phyloP scores from a whole-genome alignment of 92 coral and sea anemone genomes.

The Chrysogorgia sp. region DNA sequence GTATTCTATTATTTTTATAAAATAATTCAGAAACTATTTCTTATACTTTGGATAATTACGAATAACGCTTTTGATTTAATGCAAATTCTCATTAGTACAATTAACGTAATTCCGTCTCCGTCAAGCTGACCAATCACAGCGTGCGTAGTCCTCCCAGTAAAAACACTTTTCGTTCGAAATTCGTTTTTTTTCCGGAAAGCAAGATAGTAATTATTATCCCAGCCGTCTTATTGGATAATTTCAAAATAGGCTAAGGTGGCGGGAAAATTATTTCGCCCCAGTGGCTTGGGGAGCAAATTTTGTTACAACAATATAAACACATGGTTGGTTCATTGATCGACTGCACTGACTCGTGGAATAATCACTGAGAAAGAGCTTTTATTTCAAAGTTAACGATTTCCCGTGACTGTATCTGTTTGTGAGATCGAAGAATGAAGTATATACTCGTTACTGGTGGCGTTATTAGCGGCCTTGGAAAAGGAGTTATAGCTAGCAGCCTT shows the following conservation, averaged over 20 bases:
- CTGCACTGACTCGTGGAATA: background rate
- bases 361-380: background rate
- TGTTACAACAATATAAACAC: background rate
- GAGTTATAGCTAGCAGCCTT: conserved; percentile 94
- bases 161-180: background rate
- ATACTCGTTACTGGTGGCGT: conserved; percentile 96
- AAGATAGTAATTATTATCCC: background rate
- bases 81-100: too few species aligned
- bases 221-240: background rate
- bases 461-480: conserved; percentile 97
- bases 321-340: conserved; percentile 13
- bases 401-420: background rate
- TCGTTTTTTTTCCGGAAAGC: background rate
- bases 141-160: too few species aligned
- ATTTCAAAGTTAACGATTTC: background rate
- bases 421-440: conserved; percentile 72
- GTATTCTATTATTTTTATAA: too few species aligned
- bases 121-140: too few species aligned
- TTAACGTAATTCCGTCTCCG: too few species aligned
- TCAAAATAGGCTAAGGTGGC: conserved; percentile 10
- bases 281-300: background rate
- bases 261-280: background rate
- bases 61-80: too few species aligned
- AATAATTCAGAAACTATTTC: too few species aligned
- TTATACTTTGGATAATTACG: too few species aligned